A percentile compares a stretch with the other conserved stretches of the same genome.
These are phyloP conservation scores for Mesochorus sp. DNA, from an alignment of 2,888 invertebrate genomes.

Conservation along the genomic window DNA sequence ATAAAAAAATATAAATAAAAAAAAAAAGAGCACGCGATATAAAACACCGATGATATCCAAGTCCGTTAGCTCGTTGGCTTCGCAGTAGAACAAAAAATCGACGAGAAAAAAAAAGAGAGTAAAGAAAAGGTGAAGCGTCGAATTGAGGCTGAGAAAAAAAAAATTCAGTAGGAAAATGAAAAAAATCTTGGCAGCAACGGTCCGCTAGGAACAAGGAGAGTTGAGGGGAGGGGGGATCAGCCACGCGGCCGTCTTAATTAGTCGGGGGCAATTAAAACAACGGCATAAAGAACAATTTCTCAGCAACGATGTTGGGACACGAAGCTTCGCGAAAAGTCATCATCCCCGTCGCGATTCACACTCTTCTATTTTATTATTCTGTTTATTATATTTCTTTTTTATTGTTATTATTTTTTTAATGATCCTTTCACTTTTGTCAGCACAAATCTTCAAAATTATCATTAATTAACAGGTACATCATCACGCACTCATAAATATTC, in stretches of 20 bases:
- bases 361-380: conserved; percentile 7
- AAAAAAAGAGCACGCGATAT: conserved; percentile 10
- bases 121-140: conserved; percentile 32
- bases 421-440: background rate
- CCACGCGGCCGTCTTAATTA: conserved; percentile 68
- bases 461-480: conserved; percentile 59
- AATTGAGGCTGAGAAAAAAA: background rate
- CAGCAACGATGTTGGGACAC: conserved; percentile 29
- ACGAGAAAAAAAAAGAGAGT: conserved; percentile 19
- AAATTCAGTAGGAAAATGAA: conserved; percentile 63
- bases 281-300: conserved; percentile 58
- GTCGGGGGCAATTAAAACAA: conserved; percentile 67
- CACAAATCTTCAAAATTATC: conserved; percentile 45
- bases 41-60: conserved; percentile 30
- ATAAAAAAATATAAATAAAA: conserved; percentile 2
- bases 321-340: background rate
- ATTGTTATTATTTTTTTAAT: background rate
- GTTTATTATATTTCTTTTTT: background rate
- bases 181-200: conserved; percentile 61
- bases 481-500: conserved; percentile 61
- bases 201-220: background rate
- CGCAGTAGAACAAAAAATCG: conserved; percentile 18
- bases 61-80: conserved; percentile 18
- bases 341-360: conserved; percentile 21
- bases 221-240: background rate